Percentiles rank a stretch among this genome's conserved stretches.
These are phyloP conservation scores for Balearica regulorum DNA, from an alignment of 2,797 vertebrate genomes.

Conservation along the genomic window DNA sequence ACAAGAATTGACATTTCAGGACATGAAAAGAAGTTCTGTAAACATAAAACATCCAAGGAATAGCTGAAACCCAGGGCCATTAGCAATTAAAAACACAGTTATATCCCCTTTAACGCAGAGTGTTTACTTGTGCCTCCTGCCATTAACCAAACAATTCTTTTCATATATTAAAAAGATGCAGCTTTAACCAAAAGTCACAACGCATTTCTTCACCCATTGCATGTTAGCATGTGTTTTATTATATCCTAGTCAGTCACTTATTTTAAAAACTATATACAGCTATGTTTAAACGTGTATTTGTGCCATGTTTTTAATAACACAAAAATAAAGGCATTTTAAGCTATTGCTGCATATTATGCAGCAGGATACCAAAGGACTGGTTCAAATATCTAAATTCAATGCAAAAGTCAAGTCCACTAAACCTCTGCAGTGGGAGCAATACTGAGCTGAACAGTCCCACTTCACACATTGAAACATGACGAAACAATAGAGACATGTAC, in stretches of 20 bases:
- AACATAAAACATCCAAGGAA: conserved; percentile 56
- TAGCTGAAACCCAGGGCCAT: conserved; percentile 28
- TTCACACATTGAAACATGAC: neutral
- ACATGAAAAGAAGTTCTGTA: conserved; percentile 43
- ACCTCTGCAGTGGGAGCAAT: conserved; percentile 1
- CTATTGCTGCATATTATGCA: conserved; percentile 9
- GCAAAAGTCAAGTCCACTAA: neutral
- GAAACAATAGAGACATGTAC: neutral
- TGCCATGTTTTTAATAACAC: conserved; percentile 56
- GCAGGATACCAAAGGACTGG: conserved; percentile 39
- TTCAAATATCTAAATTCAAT: conserved; percentile 12
- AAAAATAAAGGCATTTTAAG: conserved; percentile 63
- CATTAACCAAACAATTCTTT: neutral
- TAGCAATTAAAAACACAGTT: conserved; percentile 49
- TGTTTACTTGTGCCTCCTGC: conserved; percentile 12
- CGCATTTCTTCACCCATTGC: conserved; percentile 36
- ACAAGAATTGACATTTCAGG: conserved; percentile 22
- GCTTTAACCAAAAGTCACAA: conserved; percentile 57
- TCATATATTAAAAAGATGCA: conserved; percentile 33
- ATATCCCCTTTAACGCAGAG: conserved; percentile 50
- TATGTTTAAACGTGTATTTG: conserved; percentile 64
- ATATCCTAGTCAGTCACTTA: conserved; percentile 45
- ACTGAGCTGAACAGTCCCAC: neutral
- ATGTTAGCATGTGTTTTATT: conserved; percentile 50
- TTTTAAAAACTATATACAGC: conserved; percentile 71